Evolutionary conservation across 2,113 vertebrate species (phyloP).

Genomic region (Scophthalmus maximus): DNA sequence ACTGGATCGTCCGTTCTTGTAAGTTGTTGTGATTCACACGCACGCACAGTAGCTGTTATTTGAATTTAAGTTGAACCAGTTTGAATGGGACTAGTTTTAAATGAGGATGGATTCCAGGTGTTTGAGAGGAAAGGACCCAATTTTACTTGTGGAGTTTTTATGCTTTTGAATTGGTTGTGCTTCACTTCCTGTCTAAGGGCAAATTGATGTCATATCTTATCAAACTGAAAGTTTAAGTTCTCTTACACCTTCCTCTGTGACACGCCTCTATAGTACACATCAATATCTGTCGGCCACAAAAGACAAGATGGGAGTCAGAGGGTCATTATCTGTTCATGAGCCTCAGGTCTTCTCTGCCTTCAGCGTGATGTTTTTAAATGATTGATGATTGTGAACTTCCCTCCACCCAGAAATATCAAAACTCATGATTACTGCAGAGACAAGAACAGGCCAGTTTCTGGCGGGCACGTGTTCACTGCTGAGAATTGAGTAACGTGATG

Average conservation of each 20-base stretch:
- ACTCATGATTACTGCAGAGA: background rate
- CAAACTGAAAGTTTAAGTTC: background rate
- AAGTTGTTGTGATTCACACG: conserved; percentile 77
- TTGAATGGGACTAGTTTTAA: conserved; percentile 1
- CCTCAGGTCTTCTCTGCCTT: background rate
- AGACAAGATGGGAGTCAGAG: too few relatives aligned
- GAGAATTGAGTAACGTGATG: background rate
- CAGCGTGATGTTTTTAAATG: too few relatives aligned
- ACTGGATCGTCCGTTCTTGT: conserved; percentile 77
- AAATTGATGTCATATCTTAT: background rate
- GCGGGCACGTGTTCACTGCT: background rate
- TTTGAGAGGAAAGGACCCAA: background rate
- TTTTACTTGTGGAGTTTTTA: background rate
- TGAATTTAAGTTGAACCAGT: background rate
- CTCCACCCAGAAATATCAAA: background rate
- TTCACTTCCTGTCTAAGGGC: too few relatives aligned
- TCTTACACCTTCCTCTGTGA: background rate
- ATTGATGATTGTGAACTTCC: too few relatives aligned
- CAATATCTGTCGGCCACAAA: background rate
- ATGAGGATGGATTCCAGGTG: background rate
- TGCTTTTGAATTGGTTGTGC: too few relatives aligned
- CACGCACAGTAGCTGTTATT: conserved; percentile 16
- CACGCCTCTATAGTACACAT: too few relatives aligned
- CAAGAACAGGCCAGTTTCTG: background rate
- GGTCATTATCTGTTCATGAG: background rate